phyloP scores from a whole-genome alignment of 2,888 invertebrate genomes.

The Hololepta plana region DNA sequence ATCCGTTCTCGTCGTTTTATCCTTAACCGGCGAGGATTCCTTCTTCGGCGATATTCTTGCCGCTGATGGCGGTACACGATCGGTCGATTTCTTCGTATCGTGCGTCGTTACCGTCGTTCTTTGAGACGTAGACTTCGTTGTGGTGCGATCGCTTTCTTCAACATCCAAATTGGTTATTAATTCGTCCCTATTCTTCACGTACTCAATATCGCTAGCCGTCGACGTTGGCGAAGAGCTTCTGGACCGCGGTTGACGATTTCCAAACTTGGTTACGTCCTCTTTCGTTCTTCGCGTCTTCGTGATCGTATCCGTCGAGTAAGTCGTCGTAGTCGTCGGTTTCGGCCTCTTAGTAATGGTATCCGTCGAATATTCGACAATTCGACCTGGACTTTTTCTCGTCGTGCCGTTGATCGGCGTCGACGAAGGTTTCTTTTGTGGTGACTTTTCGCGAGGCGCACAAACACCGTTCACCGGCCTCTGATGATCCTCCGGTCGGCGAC shows the following conservation, averaged over 20 bases:
- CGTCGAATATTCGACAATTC: too few relatives aligned
- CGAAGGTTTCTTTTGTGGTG: slow-evolving; percentile 3
- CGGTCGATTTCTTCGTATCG: too few relatives aligned
- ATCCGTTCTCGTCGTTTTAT: slow-evolving; percentile 14
- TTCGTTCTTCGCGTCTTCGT: slow-evolving; percentile 11
- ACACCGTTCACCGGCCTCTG: too few relatives aligned
- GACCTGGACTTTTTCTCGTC: slow-evolving; percentile 4
- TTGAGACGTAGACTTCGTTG: too few relatives aligned
- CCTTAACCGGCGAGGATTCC: too few relatives aligned
- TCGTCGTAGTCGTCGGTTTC: slow-evolving; percentile 9
- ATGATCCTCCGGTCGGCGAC: slow-evolving; percentile 16
- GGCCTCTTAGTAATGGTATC: slow-evolving; percentile 5
- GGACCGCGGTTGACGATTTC: slow-evolving; percentile 14
- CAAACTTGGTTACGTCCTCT: slow-evolving; percentile 11
- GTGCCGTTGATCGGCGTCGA: slow-evolving; percentile 3
- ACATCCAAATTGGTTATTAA: slow-evolving; percentile 21
- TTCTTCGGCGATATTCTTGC: slow-evolving; percentile 4
- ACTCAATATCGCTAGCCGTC: slow-evolving; percentile 36
- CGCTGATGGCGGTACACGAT: too few relatives aligned
- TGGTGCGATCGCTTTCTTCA: slow-evolving; percentile 7
- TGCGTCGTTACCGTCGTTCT: too few relatives aligned
- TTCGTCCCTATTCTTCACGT: slow-evolving; percentile 16
- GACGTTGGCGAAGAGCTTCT: slow-evolving; percentile 29
- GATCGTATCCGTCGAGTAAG: slow-evolving; percentile 11
- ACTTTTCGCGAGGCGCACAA: too few relatives aligned